Conservation (phyloP, 2,888 invertebrate genomes). For the Chloromyia formosa region DNA sequence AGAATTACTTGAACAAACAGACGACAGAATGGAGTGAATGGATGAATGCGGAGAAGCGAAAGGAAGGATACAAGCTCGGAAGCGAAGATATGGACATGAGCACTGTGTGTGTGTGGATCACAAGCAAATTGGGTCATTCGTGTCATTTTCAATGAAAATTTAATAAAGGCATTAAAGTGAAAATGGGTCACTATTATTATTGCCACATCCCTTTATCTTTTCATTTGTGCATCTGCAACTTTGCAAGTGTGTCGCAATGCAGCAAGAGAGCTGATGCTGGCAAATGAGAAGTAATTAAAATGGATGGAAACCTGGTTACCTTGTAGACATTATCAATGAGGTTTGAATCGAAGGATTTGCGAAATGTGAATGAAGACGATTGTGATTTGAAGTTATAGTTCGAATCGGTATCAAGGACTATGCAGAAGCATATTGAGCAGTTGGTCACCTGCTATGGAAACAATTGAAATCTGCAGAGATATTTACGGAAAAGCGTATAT, state of each 20-base stretch:
- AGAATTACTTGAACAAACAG: slow-evolving; percentile 13
- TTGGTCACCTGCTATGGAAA: no score
- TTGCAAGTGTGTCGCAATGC: slow-evolving; percentile 4
- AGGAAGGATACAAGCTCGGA: background rate
- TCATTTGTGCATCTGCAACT: slow-evolving; percentile 1
- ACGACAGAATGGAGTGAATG: background rate
- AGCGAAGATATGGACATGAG: background rate
- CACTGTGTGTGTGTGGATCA: no score
- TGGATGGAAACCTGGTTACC: no score
- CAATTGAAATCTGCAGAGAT: no score
- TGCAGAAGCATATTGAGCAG: no score
- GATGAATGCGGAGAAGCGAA: background rate
- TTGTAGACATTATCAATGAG: no score
- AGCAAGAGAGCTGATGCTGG: background rate
- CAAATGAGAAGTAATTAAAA: no score
- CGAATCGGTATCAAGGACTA: no score
- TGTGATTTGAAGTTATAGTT: no score
- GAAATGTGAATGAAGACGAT: no score
- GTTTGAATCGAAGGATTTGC: no score
- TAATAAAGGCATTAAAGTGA: background rate
- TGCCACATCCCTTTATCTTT: background rate
- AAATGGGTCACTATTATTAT: slow-evolving; percentile 19
- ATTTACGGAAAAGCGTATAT: no score
- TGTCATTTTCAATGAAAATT: slow-evolving; percentile 6
- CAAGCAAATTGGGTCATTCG: slow-evolving; percentile 12